phyloP scores from a whole-genome alignment of 2,797 vertebrate genomes.

The Myotis findleyi region DNA sequence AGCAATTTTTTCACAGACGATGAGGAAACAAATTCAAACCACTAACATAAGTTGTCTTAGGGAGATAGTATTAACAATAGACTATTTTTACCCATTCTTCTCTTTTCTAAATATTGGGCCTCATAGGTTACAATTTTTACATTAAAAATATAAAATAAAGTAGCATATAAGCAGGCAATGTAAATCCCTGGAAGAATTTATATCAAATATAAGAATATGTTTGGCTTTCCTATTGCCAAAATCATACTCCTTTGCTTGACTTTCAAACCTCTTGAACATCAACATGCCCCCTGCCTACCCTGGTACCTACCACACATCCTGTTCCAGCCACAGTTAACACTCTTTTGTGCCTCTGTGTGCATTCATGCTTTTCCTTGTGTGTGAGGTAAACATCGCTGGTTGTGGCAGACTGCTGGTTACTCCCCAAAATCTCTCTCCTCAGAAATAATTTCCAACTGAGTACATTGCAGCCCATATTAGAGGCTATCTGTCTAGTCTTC shows the following conservation, averaged over 20 bases:
- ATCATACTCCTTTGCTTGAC: not conserved
- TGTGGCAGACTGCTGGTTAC: not conserved
- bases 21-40: not conserved
- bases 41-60: not conserved
- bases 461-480: not conserved
- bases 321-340: not conserved
- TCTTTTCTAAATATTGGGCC: not conserved
- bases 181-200: not conserved
- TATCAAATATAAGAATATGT: not conserved
- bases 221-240: not conserved
- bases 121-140: not conserved
- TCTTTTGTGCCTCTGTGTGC: not conserved
- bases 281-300: not conserved
- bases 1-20: not conserved
- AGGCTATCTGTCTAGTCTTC: not conserved
- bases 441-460: not conserved
- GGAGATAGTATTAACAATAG: not conserved
- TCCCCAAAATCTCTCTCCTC: not conserved
- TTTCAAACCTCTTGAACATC: not conserved
- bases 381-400: not conserved
- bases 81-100: not conserved
- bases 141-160: conserved; percentile 47
- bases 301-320: not conserved
- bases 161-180: not conserved
- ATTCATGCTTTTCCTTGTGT: not conserved